Percentiles rank a stretch among this genome's conserved stretches.
These are phyloP conservation scores for Hofmannophila pseudospretella DNA, from an alignment of 2,888 invertebrate species.

Conservation along the genomic window DNA sequence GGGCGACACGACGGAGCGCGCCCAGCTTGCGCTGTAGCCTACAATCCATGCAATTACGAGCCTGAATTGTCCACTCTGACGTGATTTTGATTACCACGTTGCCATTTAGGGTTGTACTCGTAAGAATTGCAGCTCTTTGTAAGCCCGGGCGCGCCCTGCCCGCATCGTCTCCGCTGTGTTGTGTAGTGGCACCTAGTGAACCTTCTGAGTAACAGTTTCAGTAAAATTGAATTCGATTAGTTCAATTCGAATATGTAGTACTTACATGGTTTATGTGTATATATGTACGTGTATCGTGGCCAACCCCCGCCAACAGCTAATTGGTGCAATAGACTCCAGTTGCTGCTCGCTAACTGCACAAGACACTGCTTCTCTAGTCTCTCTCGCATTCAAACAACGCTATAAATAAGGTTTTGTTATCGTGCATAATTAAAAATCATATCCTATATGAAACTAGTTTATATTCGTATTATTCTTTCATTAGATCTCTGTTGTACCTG, in stretches of 20 bases:
- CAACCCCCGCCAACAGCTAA: constrained; percentile 68
- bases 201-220: constrained; percentile 33
- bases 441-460: constrained; percentile 72
- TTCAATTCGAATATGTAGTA: constrained; percentile 37
- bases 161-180: constrained; percentile 2
- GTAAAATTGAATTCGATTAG: constrained; percentile 50
- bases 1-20: background rate
- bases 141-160: no score
- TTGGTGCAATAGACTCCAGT: constrained; percentile 75
- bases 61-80: no score
- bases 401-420: constrained; percentile 60
- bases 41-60: no score
- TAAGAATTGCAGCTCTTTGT: no score
- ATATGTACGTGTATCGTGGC: constrained; percentile 44
- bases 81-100: no score
- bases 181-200: constrained; percentile 16
- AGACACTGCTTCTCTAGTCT: constrained; percentile 74
- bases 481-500: constrained; percentile 79
- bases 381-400: constrained; percentile 67
- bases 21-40: no score
- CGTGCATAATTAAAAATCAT: constrained; percentile 74
- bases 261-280: constrained; percentile 36
- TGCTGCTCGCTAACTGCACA: constrained; percentile 60
- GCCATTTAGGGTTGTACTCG: no score
- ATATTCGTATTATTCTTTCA: constrained; percentile 75